Base-by-base conservation (phyloP, 2,113 vertebrate genomes). In the Glaucidium brasilianum region DNA sequence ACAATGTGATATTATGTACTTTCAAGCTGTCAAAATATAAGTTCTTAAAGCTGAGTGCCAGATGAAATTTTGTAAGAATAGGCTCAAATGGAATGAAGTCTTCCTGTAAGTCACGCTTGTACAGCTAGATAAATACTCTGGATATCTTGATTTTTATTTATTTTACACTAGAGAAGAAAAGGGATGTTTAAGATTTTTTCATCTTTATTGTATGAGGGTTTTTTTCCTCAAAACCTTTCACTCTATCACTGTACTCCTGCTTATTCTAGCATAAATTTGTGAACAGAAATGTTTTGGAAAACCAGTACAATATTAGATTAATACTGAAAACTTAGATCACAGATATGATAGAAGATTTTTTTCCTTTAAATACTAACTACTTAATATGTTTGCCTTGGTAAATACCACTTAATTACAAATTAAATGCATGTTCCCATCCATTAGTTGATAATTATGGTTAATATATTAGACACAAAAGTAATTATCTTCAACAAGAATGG, bases 41-140 rank as follows among this genome's bases (percentile, higher is more conserved):
- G 53, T 86, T 91, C 84, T 92, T 90, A 50, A 68, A 90, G 67
- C 83, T 84, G 74, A 95, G 25, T 88, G 78, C 34, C 67, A 84
- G 64, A 72, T 92, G 49, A 21, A 88, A 76, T 94, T 96, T 92
- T 84, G 35, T 86, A 94, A 76, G 67, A 92, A 92, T 23, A 90
- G 62, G n/a, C 20, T 88, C 15, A 76, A 67, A 79, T n/a, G 19
- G 67, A 91, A 92, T 27, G 45, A 92, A 95, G 72, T 72, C 21
- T 30, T 75, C n/a, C 50, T 37, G 9, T 56, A 75, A 85, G 45
- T 85, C 55, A 39, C 56, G 66, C 64, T 69, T 68, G n/a, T 72
- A 50, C 49, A 92, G 50, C 26, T 59, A 55, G 37, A 86, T 67
- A 67, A 85, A 86, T 67, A 26, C 25, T 87, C 73, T 68, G 59